A percentile compares a stretch with the other conserved stretches of the same genome.
Evolutionary conservation across 2,113 vertebrate species (phyloP).

Genomic region (Dunckerocampus dactyliophorus): DNA sequence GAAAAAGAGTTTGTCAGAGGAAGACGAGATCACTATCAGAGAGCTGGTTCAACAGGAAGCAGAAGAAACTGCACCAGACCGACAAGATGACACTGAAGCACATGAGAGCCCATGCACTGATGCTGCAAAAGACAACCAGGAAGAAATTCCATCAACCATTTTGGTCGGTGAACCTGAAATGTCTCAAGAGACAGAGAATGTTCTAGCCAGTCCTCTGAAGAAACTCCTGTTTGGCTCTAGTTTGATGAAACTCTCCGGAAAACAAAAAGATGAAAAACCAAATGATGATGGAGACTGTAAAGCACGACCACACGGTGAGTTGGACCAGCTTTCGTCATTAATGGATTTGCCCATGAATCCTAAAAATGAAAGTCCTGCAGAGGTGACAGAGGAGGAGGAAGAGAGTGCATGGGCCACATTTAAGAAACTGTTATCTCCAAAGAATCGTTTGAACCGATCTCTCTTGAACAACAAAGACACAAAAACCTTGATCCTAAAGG

Average conservation of each 20-base stretch:
- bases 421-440: conserved; percentile 89
- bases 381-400: conserved; percentile 70
- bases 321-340: conserved; percentile 62
- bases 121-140: not conserved
- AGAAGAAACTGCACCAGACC: conserved; percentile 16
- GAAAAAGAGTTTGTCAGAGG: conserved; percentile 80
- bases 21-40: conserved; percentile 59
- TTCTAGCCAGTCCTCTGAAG: conserved; percentile 84
- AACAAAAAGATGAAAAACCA: conserved; percentile 74
- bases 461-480: conserved; percentile 69
- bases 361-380: conserved; percentile 76
- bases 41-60: conserved; percentile 40
- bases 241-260: conserved; percentile 84
- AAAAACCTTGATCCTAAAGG: conserved; percentile 49
- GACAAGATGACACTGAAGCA: conserved; percentile 21
- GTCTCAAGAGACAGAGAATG: conserved; percentile 78
- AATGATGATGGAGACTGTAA: conserved; percentile 58
- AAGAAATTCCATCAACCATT: conserved; percentile 21
- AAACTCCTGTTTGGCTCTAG: conserved; percentile 79
- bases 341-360: conserved; percentile 75
- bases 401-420: conserved; percentile 85
- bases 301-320: conserved; percentile 1
- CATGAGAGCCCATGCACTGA: conserved; percentile 9
- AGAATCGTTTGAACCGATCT: conserved; percentile 74
- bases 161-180: conserved; percentile 68